Percentiles rank a stretch among this genome's conserved stretches.
These are phyloP conservation scores for Liasis olivaceus DNA, from an alignment of 2,797 vertebrate species.

Conservation along the genomic window DNA sequence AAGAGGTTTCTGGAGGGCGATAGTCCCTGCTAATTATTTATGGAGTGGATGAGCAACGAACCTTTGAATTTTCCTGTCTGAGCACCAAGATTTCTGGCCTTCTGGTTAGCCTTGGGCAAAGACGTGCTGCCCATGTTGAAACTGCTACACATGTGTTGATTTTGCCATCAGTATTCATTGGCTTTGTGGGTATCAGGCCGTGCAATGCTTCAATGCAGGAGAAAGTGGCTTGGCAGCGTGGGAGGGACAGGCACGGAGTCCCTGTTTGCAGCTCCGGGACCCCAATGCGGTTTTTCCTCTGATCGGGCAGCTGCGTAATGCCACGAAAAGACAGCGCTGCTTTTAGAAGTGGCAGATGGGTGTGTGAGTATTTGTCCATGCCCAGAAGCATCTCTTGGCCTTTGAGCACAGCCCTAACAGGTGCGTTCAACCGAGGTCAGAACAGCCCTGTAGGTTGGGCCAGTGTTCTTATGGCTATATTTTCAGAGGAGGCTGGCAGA, in stretches of 20 bases:
- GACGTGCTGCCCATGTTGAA: not conserved
- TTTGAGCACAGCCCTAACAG: not conserved
- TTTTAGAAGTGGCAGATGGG: not conserved
- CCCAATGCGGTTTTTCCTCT: too few relatives aligned
- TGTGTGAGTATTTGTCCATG: not conserved
- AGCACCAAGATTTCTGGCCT: not conserved
- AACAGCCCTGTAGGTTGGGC: not conserved
- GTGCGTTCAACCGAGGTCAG: not conserved
- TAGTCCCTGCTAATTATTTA: not conserved
- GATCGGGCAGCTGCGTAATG: too few relatives aligned
- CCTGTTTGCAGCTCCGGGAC: too few relatives aligned
- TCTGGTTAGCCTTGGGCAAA: too few relatives aligned
- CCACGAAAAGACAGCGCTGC: too few relatives aligned
- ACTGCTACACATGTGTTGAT: not conserved
- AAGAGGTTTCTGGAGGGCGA: not conserved
- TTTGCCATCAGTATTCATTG: too few relatives aligned
- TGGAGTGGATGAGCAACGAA: not conserved
- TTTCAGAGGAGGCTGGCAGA: too few relatives aligned
- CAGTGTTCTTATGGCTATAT: not conserved
- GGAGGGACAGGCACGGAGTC: too few relatives aligned
- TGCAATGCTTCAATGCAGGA: too few relatives aligned
- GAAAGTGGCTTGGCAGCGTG: too few relatives aligned
- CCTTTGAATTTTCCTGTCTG: not conserved
- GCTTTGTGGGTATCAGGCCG: too few relatives aligned
- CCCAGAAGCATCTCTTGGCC: not conserved